These are phyloP conservation scores for Heliocidaris erythrogramma DNA, from an alignment of 35 echinoderm and acorn worm species.

Conservation along the genomic window DNA sequence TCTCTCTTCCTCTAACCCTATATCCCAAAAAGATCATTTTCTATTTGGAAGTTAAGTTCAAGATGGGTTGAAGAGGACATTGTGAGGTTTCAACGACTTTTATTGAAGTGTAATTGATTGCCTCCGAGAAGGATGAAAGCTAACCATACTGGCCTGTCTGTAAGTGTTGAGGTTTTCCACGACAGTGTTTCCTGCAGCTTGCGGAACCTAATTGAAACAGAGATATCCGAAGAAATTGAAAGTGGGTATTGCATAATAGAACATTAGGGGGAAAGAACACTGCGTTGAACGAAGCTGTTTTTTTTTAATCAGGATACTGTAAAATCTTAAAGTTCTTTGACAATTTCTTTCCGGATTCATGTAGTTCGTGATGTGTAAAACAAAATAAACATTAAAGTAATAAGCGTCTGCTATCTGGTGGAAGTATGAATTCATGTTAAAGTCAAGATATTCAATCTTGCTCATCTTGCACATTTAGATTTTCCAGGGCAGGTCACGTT, in stretches of 20 bases:
- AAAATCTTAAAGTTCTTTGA: not conserved
- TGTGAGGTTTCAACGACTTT: conserved; percentile 2
- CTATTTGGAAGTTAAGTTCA: conserved; percentile 6
- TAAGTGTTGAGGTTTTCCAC: not conserved
- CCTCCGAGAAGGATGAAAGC: conserved; percentile 14
- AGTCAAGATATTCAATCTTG: not conserved
- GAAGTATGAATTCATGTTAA: not conserved
- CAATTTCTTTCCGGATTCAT: not conserved
- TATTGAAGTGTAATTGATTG: conserved; percentile 18
- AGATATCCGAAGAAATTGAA: not conserved
- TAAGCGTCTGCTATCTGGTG: not conserved
- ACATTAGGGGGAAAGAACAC: not conserved
- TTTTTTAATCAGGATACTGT: not conserved
- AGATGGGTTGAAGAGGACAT: conserved; percentile 15
- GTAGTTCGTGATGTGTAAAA: not conserved
- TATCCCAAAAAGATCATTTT: not conserved
- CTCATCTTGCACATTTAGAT: not conserved
- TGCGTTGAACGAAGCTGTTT: not conserved
- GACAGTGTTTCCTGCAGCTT: not conserved
- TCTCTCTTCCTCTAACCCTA: not conserved
- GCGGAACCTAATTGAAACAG: not conserved
- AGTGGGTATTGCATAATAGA: not conserved
- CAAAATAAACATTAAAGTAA: not conserved
- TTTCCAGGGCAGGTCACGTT: not conserved
- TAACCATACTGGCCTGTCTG: not conserved